These are phyloP conservation scores for Hybognathus amarus DNA, from an alignment of 2,797 vertebrate species.

Conservation along the genomic window DNA sequence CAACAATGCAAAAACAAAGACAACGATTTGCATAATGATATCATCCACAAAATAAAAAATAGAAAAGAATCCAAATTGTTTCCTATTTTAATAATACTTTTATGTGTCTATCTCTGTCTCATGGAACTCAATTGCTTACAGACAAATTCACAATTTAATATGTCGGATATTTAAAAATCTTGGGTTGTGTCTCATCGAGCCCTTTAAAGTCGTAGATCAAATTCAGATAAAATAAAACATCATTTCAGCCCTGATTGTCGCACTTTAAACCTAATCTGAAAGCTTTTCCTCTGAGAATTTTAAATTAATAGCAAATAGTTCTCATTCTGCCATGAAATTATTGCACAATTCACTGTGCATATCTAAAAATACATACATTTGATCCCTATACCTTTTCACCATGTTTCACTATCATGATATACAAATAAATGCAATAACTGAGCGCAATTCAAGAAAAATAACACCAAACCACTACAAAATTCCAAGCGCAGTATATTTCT, in stretches of 20 bases:
- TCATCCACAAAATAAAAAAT: slow-evolving; percentile 49
- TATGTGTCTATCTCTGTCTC: slow-evolving; percentile 43
- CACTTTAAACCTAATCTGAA: slow-evolving; percentile 31
- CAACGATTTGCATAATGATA: slow-evolving; percentile 77
- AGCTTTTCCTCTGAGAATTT: slow-evolving; percentile 33
- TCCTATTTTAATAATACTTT: slow-evolving; percentile 38
- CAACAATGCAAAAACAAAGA: slow-evolving; percentile 75
- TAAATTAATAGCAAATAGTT: slow-evolving; percentile 13
- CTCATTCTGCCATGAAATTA: background rate
- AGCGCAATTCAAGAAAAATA: background rate
- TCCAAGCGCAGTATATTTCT: background rate
- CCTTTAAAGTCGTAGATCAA: slow-evolving; percentile 17
- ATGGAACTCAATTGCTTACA: slow-evolving; percentile 31
- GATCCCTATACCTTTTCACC: slow-evolving; percentile 7
- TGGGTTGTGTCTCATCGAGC: background rate
- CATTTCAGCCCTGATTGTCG: slow-evolving; percentile 46
- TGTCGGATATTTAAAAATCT: slow-evolving; percentile 23
- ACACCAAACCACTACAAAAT: slow-evolving; percentile 16
- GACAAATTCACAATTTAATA: slow-evolving; percentile 35
- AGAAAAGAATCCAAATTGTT: background rate
- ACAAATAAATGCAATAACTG: slow-evolving; percentile 40
- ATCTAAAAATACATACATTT: slow-evolving; percentile 12
- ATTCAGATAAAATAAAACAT: slow-evolving; percentile 14
- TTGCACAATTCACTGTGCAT: slow-evolving; percentile 26
- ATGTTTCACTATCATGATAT: slow-evolving; percentile 36